Base-by-base conservation (phyloP, 2,113 vertebrate genomes). In the Gopherus flavomarginatus region DNA sequence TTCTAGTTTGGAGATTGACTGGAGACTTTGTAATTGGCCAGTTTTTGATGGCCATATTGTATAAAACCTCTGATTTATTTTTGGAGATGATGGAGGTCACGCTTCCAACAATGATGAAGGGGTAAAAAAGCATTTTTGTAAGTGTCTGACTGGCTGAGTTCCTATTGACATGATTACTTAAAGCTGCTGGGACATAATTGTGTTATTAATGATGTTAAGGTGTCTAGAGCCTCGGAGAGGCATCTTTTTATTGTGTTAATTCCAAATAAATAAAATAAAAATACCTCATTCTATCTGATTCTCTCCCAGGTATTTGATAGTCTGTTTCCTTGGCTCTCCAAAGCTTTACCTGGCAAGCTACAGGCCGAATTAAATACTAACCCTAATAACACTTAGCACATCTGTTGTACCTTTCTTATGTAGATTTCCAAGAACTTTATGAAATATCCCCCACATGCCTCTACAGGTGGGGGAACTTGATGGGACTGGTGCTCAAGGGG, bases 401-500 rank as follows among this genome's bases (percentile, higher is more conserved):
- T 11, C 92, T 80, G 31, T 47, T 83, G 47, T 56, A 8, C 5
- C 93, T 85, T 53, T 38, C 27, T 93, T 90, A 22, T 62, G 91
- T 9, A 87, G 42, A n/a, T 90, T 95, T 92, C 81, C 69, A 91
- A 92, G 42, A 86, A 80, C 44, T 89, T 89, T 69, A 56, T 16
- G 59, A 38, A 69, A n/a, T n/a, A 16, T 35, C 17, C 35, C 62
- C 7, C 11, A 65, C 14, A n/a, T 69, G 31, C 35, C 62, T n/a
- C 62, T 21, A 19, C 8, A 59, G 5, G 26, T 59, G 57, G 35
- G 17, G 65, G 14, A n/a, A 8, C 35, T 69, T 19, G 65, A 69
- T 69, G 35, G 35, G 35, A 17, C 35, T 69, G 31, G 8, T 9
- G 35, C 35, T 5, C 35, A 69, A 69, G 35, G 62, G 35, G 6